A percentile compares a stretch with the other conserved stretches of the same genome.
Conservation (phyloP, 2,888 invertebrate species). For the Thera obeliscata region DNA sequence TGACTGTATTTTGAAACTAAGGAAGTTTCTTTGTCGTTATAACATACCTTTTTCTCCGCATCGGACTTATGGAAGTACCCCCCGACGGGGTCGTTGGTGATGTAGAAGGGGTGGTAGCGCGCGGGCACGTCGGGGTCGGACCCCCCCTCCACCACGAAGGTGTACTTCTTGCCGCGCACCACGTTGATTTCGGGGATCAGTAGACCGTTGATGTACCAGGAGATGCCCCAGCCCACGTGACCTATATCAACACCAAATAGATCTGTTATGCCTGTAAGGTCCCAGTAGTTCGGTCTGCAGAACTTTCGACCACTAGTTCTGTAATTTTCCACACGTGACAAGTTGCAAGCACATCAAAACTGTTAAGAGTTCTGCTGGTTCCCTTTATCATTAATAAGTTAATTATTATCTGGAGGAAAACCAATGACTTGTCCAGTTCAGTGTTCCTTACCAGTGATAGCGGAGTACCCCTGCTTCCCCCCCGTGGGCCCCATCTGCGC, state of each 20-base stretch:
- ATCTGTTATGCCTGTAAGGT: too few relatives aligned
- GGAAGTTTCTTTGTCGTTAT: neutral
- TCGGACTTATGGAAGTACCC: slow-evolving; percentile 93
- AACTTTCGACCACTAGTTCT: too few relatives aligned
- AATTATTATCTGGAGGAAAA: neutral
- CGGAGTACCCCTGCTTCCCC: slow-evolving; percentile 94
- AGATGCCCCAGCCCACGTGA: slow-evolving; percentile 96
- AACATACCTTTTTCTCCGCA: slow-evolving; percentile 89
- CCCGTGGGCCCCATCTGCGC: slow-evolving; percentile 97
- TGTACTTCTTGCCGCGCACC: slow-evolving; percentile 93
- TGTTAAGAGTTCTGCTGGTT: too few relatives aligned
- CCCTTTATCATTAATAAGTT: too few relatives aligned
- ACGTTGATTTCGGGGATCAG: slow-evolving; percentile 96
- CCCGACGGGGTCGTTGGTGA: slow-evolving; percentile 96
- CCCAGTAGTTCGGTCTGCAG: too few relatives aligned
- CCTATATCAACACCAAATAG: slow-evolving; percentile 77
- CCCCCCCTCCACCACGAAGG: slow-evolving; percentile 95
- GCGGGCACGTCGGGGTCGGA: slow-evolving; percentile 91
- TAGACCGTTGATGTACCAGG: slow-evolving; percentile 97
- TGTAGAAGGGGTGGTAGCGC: slow-evolving; percentile 96
- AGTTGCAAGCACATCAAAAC: too few relatives aligned
- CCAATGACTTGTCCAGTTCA: neutral
- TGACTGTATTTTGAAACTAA: too few relatives aligned
- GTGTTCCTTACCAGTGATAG: slow-evolving; percentile 89
- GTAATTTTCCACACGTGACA: too few relatives aligned